Conservation (phyloP, 2,888 invertebrate genomes). For the Slavum lentiscoides region DNA sequence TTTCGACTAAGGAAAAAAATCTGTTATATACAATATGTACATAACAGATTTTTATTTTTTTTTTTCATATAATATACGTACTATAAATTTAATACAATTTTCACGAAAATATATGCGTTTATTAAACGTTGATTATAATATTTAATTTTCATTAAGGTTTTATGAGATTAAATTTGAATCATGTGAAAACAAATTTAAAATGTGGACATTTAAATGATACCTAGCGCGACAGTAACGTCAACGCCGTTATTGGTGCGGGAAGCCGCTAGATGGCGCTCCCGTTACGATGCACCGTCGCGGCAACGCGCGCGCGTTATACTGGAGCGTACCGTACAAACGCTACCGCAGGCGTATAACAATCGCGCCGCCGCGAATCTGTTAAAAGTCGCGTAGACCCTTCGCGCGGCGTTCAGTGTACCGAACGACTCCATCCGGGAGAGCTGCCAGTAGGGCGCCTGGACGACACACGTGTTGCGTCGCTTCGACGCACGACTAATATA, state of each 20-base stretch:
- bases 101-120: too few relatives aligned
- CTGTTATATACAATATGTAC: too few relatives aligned
- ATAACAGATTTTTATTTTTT: too few relatives aligned
- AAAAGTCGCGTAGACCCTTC: conserved; percentile 12
- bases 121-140: too few relatives aligned
- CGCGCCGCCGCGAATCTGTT: conserved; percentile 20
- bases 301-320: background rate
- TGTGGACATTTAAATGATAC: too few relatives aligned
- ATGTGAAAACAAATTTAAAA: too few relatives aligned
- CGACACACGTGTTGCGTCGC: background rate
- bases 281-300: background rate
- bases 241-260: background rate
- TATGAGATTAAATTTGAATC: too few relatives aligned
- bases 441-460: conserved; percentile 3
- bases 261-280: background rate
- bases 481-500: background rate
- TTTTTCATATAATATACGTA: too few relatives aligned
- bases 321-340: background rate
- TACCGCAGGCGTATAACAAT: background rate
- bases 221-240: too few relatives aligned
- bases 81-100: too few relatives aligned
- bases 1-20: too few relatives aligned
- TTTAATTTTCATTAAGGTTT: too few relatives aligned
- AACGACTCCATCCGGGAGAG: conserved; percentile 24
- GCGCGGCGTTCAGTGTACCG: conserved; percentile 35